phyloP scores from a whole-genome alignment of 2,888 invertebrate species.

The Suillia variegata region DNA sequence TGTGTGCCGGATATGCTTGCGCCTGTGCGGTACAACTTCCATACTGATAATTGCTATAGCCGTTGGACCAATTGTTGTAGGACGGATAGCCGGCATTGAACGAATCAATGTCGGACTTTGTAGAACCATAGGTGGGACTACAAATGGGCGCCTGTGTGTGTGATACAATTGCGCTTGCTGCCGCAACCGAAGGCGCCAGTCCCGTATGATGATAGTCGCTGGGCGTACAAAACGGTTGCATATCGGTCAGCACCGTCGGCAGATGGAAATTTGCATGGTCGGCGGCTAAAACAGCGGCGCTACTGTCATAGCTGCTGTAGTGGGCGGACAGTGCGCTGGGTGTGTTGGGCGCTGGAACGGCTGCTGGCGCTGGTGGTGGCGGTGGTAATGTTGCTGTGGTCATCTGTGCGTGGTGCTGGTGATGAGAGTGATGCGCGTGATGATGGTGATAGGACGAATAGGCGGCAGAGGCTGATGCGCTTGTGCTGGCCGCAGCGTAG shows the following conservation, averaged over 20 bases:
- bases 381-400: conserved; percentile 58
- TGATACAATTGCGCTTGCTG: conserved; percentile 39
- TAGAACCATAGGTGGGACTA: conserved; percentile 46
- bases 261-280: conserved; percentile 66
- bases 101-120: conserved; percentile 55
- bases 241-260: conserved; percentile 66
- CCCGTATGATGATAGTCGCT: conserved; percentile 60
- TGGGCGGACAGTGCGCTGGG: conserved; percentile 57
- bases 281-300: conserved; percentile 37
- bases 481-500: conserved; percentile 59
- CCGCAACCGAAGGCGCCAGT: conserved; percentile 40
- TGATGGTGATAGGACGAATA: conserved; percentile 33
- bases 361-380: conserved; percentile 61
- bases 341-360: conserved; percentile 38
- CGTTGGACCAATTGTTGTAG: conserved; percentile 64
- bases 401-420: conserved; percentile 57
- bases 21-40: conserved; percentile 57
- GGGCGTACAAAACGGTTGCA: conserved; percentile 62
- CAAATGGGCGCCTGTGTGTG: conserved; percentile 41
- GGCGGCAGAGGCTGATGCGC: conserved; percentile 31
- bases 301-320: conserved; percentile 56
- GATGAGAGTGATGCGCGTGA: conserved; percentile 39
- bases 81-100: conserved; percentile 51
- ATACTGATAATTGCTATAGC: conserved; percentile 77
- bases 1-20: conserved; percentile 42